Percentiles rank a stretch among this genome's conserved stretches.
These are phyloP conservation scores for Odontamblyopus lacepedii DNA, from an alignment of 2,797 vertebrate genomes.

Conservation along the genomic window DNA sequence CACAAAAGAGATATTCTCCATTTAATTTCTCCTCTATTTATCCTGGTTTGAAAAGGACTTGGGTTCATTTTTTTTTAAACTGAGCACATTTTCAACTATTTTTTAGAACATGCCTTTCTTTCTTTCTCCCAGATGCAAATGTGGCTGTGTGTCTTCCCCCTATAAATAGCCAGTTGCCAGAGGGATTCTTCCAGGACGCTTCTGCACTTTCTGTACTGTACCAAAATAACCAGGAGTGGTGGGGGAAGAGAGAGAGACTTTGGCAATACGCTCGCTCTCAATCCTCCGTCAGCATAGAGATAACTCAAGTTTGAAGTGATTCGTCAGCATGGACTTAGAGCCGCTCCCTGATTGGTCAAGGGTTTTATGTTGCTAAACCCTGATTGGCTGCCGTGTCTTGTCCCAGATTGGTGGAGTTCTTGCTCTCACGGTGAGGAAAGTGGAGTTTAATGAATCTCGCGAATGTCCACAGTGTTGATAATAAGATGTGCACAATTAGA, in stretches of 20 bases:
- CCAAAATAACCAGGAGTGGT: slow-evolving; percentile 63
- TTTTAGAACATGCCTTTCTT: slow-evolving; percentile 33
- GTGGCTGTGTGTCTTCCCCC: slow-evolving; percentile 69
- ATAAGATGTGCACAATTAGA: slow-evolving; percentile 62
- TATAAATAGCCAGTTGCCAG: slow-evolving; percentile 78
- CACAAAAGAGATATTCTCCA: slow-evolving; percentile 51
- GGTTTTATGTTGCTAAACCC: slow-evolving; percentile 22
- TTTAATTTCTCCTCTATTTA: slow-evolving; percentile 21
- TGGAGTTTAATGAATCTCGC: slow-evolving; percentile 63
- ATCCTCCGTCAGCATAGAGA: slow-evolving; percentile 66
- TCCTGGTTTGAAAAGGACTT: slow-evolving; percentile 54
- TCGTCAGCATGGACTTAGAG: slow-evolving; percentile 59
- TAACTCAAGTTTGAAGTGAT: slow-evolving; percentile 64
- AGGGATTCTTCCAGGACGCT: slow-evolving; percentile 74
- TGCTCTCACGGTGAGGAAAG: slow-evolving; percentile 55
- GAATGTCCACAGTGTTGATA: slow-evolving; percentile 55
- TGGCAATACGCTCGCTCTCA: slow-evolving; percentile 57
- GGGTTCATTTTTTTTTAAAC: slow-evolving; percentile 49
- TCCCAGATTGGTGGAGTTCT: slow-evolving; percentile 61
- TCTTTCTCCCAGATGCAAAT: slow-evolving; percentile 71
- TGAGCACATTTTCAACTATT: slow-evolving; percentile 53
- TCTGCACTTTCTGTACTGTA: slow-evolving; percentile 65
- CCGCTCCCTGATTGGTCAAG: slow-evolving; percentile 52
- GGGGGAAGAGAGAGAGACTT: slow-evolving; percentile 42
- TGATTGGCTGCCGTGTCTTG: slow-evolving; percentile 57